Conservation (phyloP, 2,113 vertebrate species). For the Vombatus ursinus region DNA sequence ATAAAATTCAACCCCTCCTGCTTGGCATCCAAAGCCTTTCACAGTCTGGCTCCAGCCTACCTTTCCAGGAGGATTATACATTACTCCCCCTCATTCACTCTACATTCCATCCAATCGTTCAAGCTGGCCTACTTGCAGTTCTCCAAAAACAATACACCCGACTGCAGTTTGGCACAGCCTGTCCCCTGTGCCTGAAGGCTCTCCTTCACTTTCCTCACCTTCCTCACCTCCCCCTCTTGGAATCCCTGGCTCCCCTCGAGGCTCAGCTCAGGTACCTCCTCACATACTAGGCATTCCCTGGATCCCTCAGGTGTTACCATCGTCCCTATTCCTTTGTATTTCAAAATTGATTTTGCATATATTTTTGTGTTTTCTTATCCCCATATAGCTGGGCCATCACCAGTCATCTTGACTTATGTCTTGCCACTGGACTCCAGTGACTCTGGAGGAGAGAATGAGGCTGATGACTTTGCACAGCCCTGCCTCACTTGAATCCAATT, state of each 20-base stretch:
- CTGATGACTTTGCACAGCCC: too few relatives aligned
- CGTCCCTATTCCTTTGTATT: not conserved
- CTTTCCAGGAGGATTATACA: not conserved
- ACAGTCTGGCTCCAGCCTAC: not conserved
- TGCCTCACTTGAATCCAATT: too few relatives aligned
- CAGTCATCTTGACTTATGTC: too few relatives aligned
- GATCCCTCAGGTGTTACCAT: not conserved
- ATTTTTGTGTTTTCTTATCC: not conserved
- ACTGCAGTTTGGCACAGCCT: not conserved
- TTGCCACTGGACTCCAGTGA: too few relatives aligned
- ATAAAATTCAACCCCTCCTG: not conserved
- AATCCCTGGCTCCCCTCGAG: conserved; percentile 5
- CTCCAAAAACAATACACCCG: not conserved
- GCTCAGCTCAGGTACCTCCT: not conserved
- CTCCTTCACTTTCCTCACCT: not conserved
- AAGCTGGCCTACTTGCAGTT: conserved; percentile 1
- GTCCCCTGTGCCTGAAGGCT: not conserved
- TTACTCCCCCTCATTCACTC: not conserved
- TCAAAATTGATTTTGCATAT: not conserved
- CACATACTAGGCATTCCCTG: not conserved
- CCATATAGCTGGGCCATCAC: too few relatives aligned
- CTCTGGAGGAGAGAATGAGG: too few relatives aligned
- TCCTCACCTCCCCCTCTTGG: not conserved
- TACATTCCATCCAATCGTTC: not conserved
- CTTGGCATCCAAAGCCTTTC: not conserved